Percentiles rank a stretch among this genome's conserved stretches.
These are phyloP conservation scores for Thymelicus lineola DNA, from an alignment of 2,888 invertebrate genomes.

Conservation along the genomic window DNA sequence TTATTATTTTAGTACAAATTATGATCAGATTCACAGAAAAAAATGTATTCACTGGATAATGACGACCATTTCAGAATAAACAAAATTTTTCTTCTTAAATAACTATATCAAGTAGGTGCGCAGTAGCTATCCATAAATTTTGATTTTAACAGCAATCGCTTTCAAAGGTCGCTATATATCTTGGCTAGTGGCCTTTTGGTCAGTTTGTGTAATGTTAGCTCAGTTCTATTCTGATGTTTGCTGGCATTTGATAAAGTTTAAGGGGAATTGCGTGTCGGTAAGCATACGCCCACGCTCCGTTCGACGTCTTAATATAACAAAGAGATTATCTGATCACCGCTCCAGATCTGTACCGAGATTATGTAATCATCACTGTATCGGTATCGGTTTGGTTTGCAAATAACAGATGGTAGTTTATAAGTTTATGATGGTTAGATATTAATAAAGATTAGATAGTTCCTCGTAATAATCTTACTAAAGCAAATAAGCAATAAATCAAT, in stretches of 20 bases:
- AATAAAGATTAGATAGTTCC: too few relatives aligned
- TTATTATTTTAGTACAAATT: too few relatives aligned
- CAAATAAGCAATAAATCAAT: too few relatives aligned
- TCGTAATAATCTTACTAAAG: too few relatives aligned
- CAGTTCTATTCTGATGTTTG: constrained; percentile 12
- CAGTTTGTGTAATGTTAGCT: constrained; percentile 26
- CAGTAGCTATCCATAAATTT: constrained; percentile 32
- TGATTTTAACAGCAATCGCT: constrained; percentile 42
- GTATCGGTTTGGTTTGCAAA: not conserved
- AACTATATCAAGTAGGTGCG: too few relatives aligned
- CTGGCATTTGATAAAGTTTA: constrained; percentile 29
- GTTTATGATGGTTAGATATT: too few relatives aligned
- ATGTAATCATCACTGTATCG: constrained; percentile 19
- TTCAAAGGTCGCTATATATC: constrained; percentile 51
- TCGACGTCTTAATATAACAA: constrained; percentile 33
- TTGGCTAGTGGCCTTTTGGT: constrained; percentile 33
- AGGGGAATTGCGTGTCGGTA: constrained; percentile 20
- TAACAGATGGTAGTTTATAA: not conserved
- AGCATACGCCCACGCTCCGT: constrained; percentile 24
- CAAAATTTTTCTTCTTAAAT: too few relatives aligned
- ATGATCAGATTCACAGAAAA: too few relatives aligned
- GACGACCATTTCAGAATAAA: too few relatives aligned
- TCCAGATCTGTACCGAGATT: constrained; percentile 18
- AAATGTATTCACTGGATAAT: too few relatives aligned
- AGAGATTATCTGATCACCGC: constrained; percentile 5